phyloP scores from a whole-genome alignment of 2,797 vertebrate species.

The Hemitrygon akajei region DNA sequence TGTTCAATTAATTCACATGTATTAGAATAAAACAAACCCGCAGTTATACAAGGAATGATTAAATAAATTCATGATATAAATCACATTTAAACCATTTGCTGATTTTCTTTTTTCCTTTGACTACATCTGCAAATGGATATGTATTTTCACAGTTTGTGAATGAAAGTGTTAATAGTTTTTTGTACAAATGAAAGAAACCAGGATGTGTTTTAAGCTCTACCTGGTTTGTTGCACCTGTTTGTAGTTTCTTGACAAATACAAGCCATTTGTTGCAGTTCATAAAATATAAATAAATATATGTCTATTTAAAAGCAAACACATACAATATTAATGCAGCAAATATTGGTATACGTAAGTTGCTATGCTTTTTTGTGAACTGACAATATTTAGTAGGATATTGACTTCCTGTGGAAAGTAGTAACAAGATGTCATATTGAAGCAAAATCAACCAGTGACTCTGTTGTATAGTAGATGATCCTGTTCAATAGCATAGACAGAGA shows the following conservation, averaged over 20 bases:
- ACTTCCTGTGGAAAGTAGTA: too few relatives aligned
- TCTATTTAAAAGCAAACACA: not conserved
- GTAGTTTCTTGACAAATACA: not conserved
- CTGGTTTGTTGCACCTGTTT: not conserved
- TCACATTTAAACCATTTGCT: not conserved
- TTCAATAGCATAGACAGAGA: too few relatives aligned
- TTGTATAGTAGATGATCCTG: too few relatives aligned
- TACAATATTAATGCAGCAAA: not conserved
- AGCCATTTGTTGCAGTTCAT: not conserved
- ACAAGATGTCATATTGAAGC: too few relatives aligned
- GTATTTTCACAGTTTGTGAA: not conserved
- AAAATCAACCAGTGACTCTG: too few relatives aligned
- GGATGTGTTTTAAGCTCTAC: not conserved
- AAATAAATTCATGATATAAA: not conserved
- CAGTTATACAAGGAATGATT: not conserved
- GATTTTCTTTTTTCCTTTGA: not conserved
- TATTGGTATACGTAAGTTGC: not conserved
- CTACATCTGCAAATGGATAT: not conserved
- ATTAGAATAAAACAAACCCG: not conserved
- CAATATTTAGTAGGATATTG: not conserved
- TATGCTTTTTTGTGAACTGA: not conserved
- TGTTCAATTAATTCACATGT: slow-evolving; percentile 1
- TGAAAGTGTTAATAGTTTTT: not conserved
- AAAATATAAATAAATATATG: not conserved
- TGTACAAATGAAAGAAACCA: not conserved